phyloP scores from a whole-genome alignment of 1,140 invertebrate species.

The Euura saliciscinereae region DNA sequence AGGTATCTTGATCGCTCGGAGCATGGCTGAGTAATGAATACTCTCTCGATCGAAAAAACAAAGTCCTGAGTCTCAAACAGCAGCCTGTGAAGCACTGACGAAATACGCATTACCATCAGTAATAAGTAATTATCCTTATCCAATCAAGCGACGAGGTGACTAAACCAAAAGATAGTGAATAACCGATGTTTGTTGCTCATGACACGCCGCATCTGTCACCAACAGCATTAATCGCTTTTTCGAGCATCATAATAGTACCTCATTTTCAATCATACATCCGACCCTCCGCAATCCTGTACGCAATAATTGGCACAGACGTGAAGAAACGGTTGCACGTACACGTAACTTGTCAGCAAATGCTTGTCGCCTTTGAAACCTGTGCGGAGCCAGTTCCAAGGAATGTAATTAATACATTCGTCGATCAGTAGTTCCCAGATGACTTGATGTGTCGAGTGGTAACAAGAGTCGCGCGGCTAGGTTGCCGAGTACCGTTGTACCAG shows the following conservation, averaged over 20 bases:
- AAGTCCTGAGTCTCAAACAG: too few species aligned
- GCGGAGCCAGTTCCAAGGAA: background rate
- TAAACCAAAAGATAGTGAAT: background rate
- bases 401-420: background rate
- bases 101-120: too few species aligned
- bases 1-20: too few species aligned
- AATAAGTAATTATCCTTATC: conserved; percentile 3
- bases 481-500: background rate
- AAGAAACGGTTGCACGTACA: too few species aligned
- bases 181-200: background rate
- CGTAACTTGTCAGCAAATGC: background rate
- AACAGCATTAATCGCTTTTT: background rate
- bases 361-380: too few species aligned
- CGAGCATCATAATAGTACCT: background rate
- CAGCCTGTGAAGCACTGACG: too few species aligned
- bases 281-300: background rate
- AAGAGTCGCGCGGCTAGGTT: background rate
- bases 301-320: too few species aligned
- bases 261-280: background rate
- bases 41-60: too few species aligned
- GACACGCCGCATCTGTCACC: background rate
- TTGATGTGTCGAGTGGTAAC: background rate
- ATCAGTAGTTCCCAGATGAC: background rate
- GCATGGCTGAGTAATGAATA: too few species aligned
- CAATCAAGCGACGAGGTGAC: background rate